Base-by-base conservation (phyloP, 2,888 invertebrate genomes). In the Platycheirus albimanus region DNA sequence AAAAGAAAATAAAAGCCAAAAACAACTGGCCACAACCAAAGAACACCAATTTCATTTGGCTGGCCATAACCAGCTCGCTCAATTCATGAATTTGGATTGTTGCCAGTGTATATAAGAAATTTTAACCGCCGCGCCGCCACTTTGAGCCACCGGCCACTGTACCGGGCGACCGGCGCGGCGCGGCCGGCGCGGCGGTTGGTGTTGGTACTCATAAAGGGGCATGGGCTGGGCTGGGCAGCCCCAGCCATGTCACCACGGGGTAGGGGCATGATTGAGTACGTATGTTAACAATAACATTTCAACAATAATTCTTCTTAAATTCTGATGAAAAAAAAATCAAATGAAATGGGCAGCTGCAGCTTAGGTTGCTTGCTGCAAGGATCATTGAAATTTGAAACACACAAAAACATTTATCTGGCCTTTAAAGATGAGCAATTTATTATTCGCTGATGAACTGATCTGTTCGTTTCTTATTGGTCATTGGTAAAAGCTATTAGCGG, bases 51-150 rank as follows among this genome's bases (percentile, higher is more conserved):
- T 43, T 61, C 8, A 61, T 51, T 67, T 30, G 13, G 38, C 52
- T 67, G 49, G 61, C 54, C 67, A 69, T 79, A 67, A 67, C 61
- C 30, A 78, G 33, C 58, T 66, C 64, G 77, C 66, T 56, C 71
- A 78, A 51, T 71, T 58, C 47, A 54, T 56, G 11, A 43, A 67
- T 61, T 72, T 79, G 79, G 79, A 79, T 61, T 47, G 43, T 41
- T 74, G 79, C 79, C 74, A 79, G 17, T 38, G 17, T 5, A 63
- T 69, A 79, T 63, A 63, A 7, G 54, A 47, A 49, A 49, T 47
- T 54, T 38, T 72, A 71, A 58, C 36, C 33, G 15, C 19, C n/a
- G 19, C 54, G 15, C 15, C 41, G 15, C 51, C 51, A 71, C 43
- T 41, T 28, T 33, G 54, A 11, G 19, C 17, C 30, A n/a, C n/a